phyloP scores from a whole-genome alignment of 2,888 invertebrate species.

The Acleris holmiana region DNA sequence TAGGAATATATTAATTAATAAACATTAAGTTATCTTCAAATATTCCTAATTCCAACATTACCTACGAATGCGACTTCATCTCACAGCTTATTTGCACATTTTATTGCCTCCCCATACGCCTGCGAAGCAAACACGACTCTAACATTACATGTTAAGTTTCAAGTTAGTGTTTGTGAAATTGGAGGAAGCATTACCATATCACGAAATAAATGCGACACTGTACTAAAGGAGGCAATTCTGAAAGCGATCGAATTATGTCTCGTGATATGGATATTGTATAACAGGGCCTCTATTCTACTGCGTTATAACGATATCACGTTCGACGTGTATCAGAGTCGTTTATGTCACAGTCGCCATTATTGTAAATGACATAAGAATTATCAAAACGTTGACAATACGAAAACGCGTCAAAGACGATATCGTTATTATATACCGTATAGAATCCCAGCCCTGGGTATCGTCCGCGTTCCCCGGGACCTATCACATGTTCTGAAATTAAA shows the following conservation, averaged over 20 bases:
- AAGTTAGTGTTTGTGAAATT: conserved; percentile 8
- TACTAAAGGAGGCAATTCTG: conserved; percentile 38
- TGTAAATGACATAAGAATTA: too few species aligned
- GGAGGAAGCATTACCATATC: conserved; percentile 20
- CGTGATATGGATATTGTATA: conserved; percentile 60
- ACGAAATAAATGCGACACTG: conserved; percentile 4
- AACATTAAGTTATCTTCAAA: conserved; percentile 30
- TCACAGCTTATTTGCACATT: conserved; percentile 39
- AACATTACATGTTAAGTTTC: background rate
- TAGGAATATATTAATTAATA: background rate
- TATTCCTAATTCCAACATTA: too few species aligned
- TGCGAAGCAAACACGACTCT: background rate
- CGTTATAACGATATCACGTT: too few species aligned
- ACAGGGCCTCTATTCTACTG: too few species aligned
- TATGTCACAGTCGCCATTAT: too few species aligned
- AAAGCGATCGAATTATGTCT: conserved; percentile 75
- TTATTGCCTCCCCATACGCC: conserved; percentile 13
- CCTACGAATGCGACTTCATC: conserved; percentile 10
- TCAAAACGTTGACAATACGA: too few species aligned
- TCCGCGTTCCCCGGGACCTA: too few species aligned
- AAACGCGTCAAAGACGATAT: too few species aligned
- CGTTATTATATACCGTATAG: too few species aligned
- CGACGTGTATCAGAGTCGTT: too few species aligned
- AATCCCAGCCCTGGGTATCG: too few species aligned
- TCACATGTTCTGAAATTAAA: too few species aligned